Conservation (phyloP, 2,888 invertebrate genomes). For the Nysson spinosus region DNA sequence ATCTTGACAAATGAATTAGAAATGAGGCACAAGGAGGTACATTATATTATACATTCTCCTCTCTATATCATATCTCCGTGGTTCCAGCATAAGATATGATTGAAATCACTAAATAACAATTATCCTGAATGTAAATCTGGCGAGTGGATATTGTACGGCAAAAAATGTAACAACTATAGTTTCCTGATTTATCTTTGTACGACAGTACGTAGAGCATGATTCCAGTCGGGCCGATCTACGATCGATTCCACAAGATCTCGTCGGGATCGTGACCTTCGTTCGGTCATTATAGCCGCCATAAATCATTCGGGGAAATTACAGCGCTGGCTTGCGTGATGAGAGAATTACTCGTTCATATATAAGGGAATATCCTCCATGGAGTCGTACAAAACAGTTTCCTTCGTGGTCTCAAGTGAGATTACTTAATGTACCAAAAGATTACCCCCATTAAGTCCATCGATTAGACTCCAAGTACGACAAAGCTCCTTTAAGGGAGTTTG, state of each 20-base stretch:
- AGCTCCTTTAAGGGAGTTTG: constrained; percentile 12
- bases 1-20: no score
- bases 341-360: constrained; percentile 61
- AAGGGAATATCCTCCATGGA: constrained; percentile 48
- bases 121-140: no score
- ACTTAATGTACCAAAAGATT: constrained; percentile 33
- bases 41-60: no score
- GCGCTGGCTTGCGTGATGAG: constrained; percentile 67
- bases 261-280: constrained; percentile 66
- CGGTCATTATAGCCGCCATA: constrained; percentile 66
- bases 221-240: constrained; percentile 35
- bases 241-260: constrained; percentile 61
- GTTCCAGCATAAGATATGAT: no score
- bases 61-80: no score
- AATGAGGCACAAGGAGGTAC: no score
- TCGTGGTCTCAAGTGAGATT: constrained; percentile 17
- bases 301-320: constrained; percentile 69
- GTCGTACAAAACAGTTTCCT: constrained; percentile 43
- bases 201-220: constrained; percentile 8
- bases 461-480: constrained; percentile 6
- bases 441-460: constrained; percentile 32
- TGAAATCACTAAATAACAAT: no score
- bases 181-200: constrained; percentile 29
- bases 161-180: constrained; percentile 20
- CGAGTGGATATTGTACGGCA: constrained; percentile 7